A percentile compares a stretch with the other conserved stretches of the same genome.
Evolutionary conservation across 2,113 vertebrate species (phyloP).

Genomic region (Oxyura jamaicensis): DNA sequence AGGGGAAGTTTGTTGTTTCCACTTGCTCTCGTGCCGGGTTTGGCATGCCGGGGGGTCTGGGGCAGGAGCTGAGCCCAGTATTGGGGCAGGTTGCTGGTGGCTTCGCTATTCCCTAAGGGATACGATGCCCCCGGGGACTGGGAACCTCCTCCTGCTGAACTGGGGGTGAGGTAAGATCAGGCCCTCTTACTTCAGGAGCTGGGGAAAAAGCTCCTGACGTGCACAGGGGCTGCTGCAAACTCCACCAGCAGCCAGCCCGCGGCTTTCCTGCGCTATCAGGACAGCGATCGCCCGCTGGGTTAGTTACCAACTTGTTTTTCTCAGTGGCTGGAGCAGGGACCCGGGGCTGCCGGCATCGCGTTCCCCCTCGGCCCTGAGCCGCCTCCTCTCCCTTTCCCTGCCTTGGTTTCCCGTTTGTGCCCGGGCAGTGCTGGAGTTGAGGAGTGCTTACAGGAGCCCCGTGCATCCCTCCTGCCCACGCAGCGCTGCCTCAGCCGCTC

Average conservation of each 20-base stretch:
- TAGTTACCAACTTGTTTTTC: background rate
- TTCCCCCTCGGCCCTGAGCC: background rate
- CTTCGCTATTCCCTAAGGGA: background rate
- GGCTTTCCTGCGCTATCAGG: background rate
- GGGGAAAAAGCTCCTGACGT: background rate
- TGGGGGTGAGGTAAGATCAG: background rate
- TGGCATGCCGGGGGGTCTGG: background rate
- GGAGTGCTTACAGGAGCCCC: background rate
- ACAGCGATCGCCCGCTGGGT: background rate
- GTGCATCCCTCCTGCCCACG: background rate
- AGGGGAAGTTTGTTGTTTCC: background rate
- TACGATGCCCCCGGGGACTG: background rate
- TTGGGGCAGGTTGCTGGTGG: background rate
- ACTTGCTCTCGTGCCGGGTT: background rate
- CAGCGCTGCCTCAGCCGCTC: no score
- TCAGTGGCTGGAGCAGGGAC: background rate
- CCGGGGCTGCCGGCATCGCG: background rate
- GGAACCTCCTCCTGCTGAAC: background rate
- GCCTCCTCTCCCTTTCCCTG: background rate
- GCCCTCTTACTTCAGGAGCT: accelerated
- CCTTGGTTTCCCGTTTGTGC: background rate
- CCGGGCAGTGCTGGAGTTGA: background rate
- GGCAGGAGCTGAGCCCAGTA: background rate
- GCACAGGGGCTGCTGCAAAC: background rate
- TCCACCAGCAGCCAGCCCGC: background rate